phyloP scores from a whole-genome alignment of 1,140 invertebrate species.

The Diabrotica virgifera region DNA sequence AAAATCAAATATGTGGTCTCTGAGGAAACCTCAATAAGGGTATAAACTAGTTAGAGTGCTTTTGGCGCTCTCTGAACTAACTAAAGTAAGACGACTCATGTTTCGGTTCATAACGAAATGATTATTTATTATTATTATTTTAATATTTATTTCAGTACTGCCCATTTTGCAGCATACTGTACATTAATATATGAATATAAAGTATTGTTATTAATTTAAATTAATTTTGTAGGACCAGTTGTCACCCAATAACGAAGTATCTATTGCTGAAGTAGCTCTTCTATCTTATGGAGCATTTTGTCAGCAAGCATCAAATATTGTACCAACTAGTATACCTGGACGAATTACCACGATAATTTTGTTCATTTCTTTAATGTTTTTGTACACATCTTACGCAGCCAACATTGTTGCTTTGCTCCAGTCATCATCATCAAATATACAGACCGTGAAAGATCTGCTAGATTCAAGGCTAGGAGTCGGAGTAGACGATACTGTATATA shows the following conservation, averaged over 20 bases:
- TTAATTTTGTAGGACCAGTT: too few relatives aligned
- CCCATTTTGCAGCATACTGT: too few relatives aligned
- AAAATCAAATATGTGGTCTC: too few relatives aligned
- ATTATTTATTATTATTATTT: too few relatives aligned
- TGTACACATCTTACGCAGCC: constrained; percentile 62
- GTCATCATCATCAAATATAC: constrained; percentile 59
- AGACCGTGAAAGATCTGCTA: constrained; percentile 56
- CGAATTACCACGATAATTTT: constrained; percentile 54
- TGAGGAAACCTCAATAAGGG: too few relatives aligned
- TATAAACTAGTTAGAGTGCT: too few relatives aligned
- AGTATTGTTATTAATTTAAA: too few relatives aligned
- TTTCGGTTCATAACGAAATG: too few relatives aligned
- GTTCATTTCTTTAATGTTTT: constrained; percentile 52
- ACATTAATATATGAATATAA: too few relatives aligned
- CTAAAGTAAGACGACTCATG: too few relatives aligned
- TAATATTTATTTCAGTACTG: too few relatives aligned
- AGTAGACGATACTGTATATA: constrained; percentile 62
- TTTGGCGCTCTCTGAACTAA: too few relatives aligned
- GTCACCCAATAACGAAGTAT: constrained; percentile 17
- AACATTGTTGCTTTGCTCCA: constrained; percentile 65
- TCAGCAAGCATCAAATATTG: constrained; percentile 55
- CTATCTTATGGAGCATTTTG: constrained; percentile 58
- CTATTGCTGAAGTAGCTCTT: constrained; percentile 33
- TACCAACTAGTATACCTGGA: constrained; percentile 44
- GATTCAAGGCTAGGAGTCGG: constrained; percentile 60